Conservation (phyloP, 2,797 vertebrate species). For the Gadopsis marmoratus region DNA sequence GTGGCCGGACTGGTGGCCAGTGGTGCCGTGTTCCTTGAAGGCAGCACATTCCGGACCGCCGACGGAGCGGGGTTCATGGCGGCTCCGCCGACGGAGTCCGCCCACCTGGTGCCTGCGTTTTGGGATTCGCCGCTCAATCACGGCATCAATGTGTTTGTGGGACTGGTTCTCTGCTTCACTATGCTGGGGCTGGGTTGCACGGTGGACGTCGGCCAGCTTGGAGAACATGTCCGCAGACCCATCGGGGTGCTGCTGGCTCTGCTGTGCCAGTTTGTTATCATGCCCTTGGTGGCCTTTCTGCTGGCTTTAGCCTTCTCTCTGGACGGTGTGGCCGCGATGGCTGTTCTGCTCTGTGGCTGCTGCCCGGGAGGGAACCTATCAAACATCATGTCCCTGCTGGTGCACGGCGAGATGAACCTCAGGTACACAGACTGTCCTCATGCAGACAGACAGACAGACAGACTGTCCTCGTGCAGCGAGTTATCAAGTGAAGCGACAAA, state of each 20-base stretch:
- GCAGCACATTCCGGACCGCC: constrained; percentile 56
- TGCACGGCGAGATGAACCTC: constrained; percentile 98
- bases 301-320: constrained; percentile 92
- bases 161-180: constrained; percentile 92
- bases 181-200: constrained; percentile 98
- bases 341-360: constrained; percentile 97
- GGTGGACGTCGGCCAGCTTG: constrained; percentile 92
- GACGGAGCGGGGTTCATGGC: constrained; percentile 60
- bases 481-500: neutral
- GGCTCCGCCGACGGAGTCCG: constrained; percentile 63
- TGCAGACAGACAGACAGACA: neutral
- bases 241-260: constrained; percentile 92
- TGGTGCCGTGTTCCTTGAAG: constrained; percentile 49
- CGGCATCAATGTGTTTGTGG: constrained; percentile 93
- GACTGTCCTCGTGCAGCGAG: neutral
- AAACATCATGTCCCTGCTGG: constrained; percentile 95
- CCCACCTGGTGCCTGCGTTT: constrained; percentile 79
- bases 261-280: constrained; percentile 94
- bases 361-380: constrained; percentile 97
- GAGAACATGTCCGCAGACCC: constrained; percentile 91
- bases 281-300: constrained; percentile 95
- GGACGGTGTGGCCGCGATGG: constrained; percentile 94
- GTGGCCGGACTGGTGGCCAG: constrained; percentile 44
- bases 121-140: constrained; percentile 91
- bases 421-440: constrained; percentile 83